These are phyloP conservation scores for Formicarius rufipectus DNA, from an alignment of 2,113 vertebrate genomes.

Conservation along the genomic window DNA sequence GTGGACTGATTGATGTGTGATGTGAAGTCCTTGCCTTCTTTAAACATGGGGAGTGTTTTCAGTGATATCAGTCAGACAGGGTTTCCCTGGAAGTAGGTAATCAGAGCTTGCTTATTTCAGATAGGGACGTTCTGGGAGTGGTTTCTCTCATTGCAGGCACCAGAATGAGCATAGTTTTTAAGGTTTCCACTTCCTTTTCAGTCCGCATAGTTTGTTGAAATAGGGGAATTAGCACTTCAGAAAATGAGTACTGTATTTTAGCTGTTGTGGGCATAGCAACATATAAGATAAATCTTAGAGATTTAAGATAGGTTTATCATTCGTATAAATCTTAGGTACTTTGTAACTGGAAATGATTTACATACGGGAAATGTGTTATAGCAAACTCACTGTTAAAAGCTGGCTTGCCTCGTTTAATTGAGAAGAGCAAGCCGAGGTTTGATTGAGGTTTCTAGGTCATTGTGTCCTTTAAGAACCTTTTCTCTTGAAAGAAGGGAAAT, in stretches of 20 bases:
- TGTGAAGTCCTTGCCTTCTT: background rate
- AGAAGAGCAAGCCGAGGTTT: background rate
- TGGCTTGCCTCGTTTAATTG: background rate
- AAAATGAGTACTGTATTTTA: background rate
- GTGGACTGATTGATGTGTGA: background rate
- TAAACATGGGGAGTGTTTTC: background rate
- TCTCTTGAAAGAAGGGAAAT: conserved; percentile 33
- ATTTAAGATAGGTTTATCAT: conserved; percentile 14
- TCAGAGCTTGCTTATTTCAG: background rate
- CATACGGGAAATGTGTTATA: background rate
- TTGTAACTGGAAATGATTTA: conserved; percentile 22
- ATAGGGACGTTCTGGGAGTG: background rate
- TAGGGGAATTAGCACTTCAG: conserved; percentile 25
- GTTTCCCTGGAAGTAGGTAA: background rate
- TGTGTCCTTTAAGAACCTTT: conserved; percentile 20
- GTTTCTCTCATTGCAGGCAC: background rate
- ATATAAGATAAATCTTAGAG: background rate
- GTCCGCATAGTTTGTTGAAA: background rate
- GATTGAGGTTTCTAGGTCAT: conserved; percentile 53
- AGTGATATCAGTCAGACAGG: background rate
- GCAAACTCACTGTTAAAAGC: background rate
- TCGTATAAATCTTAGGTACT: conserved; percentile 41
- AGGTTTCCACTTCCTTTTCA: conserved; percentile 26
- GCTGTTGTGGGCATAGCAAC: background rate
- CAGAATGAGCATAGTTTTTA: conserved; percentile 8